Evolutionary conservation across 2,888 invertebrate genomes (phyloP).

Genomic region (Penaeus monodon): DNA sequence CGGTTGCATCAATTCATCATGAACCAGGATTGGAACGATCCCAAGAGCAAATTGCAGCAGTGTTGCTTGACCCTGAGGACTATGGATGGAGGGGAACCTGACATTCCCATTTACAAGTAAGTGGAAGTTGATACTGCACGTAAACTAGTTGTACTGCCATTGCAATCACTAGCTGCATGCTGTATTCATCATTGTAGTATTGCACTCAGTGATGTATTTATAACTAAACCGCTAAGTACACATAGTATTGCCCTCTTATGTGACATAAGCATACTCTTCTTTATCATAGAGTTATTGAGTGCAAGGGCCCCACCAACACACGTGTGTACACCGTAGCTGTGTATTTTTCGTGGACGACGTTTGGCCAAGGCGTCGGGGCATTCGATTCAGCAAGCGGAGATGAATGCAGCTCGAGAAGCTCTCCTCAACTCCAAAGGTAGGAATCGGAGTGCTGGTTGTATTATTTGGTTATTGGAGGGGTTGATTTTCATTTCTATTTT

Average conservation of each 20-base stretch:
- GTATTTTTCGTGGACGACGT: constrained; percentile 89
- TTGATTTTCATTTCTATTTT: not conserved
- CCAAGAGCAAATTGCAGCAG: constrained; percentile 98
- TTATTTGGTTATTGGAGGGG: not conserved
- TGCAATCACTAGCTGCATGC: not conserved
- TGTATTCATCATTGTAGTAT: too few species aligned
- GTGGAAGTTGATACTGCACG: constrained; percentile 65
- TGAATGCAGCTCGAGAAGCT: constrained; percentile 96
- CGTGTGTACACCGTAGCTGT: constrained; percentile 97
- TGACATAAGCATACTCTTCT: not conserved
- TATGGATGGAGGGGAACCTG: constrained; percentile 95
- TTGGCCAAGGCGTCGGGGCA: constrained; percentile 92
- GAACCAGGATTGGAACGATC: constrained; percentile 99
- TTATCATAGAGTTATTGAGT: constrained; percentile 84
- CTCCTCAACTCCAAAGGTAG: constrained; percentile 84
- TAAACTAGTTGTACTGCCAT: not conserved
- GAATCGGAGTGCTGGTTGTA: not conserved
- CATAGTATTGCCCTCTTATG: too few species aligned
- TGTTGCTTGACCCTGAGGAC: constrained; percentile 95
- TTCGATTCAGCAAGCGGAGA: constrained; percentile 97
- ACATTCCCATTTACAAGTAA: constrained; percentile 96
- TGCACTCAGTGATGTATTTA: too few species aligned
- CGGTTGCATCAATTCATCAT: constrained; percentile 95
- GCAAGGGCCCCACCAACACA: constrained; percentile 97
- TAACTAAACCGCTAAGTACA: too few species aligned